These are phyloP conservation scores for Magallana nippona DNA, from an alignment of 2,888 invertebrate genomes.

Conservation along the genomic window DNA sequence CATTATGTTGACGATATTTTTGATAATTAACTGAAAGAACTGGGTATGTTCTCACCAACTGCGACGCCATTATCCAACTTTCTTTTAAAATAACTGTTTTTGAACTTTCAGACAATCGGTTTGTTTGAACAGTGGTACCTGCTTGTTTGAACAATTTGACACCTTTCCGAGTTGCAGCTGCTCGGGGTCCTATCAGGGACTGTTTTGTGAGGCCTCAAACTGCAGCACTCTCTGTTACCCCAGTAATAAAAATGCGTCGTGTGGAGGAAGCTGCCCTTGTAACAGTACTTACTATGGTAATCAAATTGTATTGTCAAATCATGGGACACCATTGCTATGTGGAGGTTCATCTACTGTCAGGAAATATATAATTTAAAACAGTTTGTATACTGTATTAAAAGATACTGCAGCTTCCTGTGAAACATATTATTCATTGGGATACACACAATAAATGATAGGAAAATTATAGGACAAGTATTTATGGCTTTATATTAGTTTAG, in stretches of 20 bases:
- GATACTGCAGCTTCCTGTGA: too few relatives aligned
- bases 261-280: conserved; percentile 21
- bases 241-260: neutral
- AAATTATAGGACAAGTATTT: too few relatives aligned
- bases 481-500: too few relatives aligned
- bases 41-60: too few relatives aligned
- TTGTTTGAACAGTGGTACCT: conserved; percentile 34
- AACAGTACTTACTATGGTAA: conserved; percentile 2
- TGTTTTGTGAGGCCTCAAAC: conserved; percentile 28
- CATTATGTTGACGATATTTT: neutral
- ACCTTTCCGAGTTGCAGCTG: conserved; percentile 12
- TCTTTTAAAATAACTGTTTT: neutral
- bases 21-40: too few relatives aligned
- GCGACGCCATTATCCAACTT: too few relatives aligned
- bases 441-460: too few relatives aligned
- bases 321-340: too few relatives aligned
- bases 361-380: too few relatives aligned
- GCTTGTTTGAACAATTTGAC: neutral
- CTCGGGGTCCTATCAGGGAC: neutral
- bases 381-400: too few relatives aligned
- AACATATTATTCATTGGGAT: too few relatives aligned
- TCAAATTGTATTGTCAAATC: neutral
- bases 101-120: conserved; percentile 9
- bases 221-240: conserved; percentile 1
- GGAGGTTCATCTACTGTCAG: too few relatives aligned